A percentile compares a stretch with the other conserved stretches of the same genome.
Evolutionary conservation across 1,140 invertebrate genomes (phyloP).

Genomic region (Yoshiicerus persimilis): DNA sequence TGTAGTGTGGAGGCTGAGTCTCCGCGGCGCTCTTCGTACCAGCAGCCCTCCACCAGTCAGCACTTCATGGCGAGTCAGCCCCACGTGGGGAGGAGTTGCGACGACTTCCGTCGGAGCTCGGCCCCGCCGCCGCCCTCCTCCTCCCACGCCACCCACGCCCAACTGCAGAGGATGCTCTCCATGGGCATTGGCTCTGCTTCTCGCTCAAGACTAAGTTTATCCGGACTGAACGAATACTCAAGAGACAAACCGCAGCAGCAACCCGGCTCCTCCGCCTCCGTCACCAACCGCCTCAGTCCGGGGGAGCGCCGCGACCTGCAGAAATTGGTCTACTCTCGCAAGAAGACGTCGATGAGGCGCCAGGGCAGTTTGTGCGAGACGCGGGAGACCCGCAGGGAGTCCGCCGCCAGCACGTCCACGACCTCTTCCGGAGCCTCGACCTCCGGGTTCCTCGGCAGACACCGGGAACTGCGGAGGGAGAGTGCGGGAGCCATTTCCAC

Average conservation of each 20-base stretch:
- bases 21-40: neutral
- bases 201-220: constrained; percentile 10
- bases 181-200: neutral
- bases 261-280: neutral
- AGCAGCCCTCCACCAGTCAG: neutral
- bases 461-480: constrained; percentile 13
- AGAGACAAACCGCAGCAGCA: neutral
- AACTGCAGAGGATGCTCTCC: neutral
- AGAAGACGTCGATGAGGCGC: constrained; percentile 22
- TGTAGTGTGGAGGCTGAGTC: constrained; percentile 42
- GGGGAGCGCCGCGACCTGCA: constrained; percentile 36
- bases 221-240: neutral
- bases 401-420: neutral
- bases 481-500: constrained; percentile 41
- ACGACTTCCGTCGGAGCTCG: constrained; percentile 33
- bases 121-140: neutral
- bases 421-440: neutral
- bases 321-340: constrained; percentile 31
- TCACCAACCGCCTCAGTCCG: constrained; percentile 27
- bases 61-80: neutral
- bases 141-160: neutral
- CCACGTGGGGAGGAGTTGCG: constrained; percentile 29
- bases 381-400: neutral
- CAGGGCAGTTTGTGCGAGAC: constrained; percentile 42
- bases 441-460: neutral